Evolutionary conservation across 2,113 vertebrate genomes (phyloP), one percentile per base, ranked within the genome.

Genomic region (Emydura subglobosa): DNA sequence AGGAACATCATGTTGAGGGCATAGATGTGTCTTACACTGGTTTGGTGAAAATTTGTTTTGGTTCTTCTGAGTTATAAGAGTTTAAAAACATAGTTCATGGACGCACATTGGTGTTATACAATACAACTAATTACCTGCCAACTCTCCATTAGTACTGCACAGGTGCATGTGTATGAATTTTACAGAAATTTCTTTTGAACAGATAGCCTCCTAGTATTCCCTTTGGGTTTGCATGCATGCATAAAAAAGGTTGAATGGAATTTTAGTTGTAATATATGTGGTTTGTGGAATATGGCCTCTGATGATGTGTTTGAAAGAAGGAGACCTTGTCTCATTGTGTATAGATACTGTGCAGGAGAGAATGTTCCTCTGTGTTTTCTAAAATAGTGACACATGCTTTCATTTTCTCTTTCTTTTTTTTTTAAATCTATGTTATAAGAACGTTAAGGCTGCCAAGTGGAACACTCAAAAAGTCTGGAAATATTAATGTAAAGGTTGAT

Each of bases 11-110:
- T 47, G 7, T 25, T 22, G 12, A 47, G 10, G 12, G 6, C 21
- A 78, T 47, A 78, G 34, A 5, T 14, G 0, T 85, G 10, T 24
- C 83, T 95, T 72, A 3, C 1, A 55, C 8, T 87, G 25, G 24
- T 42, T 1, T 22, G 72, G 31, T 88, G 55, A 87, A 90, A 92
- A 85, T 49, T 87, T 5, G 3, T 29, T 94, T 87, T 16, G 54
- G 72, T 50, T 90, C 1, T 0, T 81, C 16, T 59, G 51, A 88
- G n/a, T 84, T 85, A 24, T 53, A 88, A 57, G 86, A 53, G 21
- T 95, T 90, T 89, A 81, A 94, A 92, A 94, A 54, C 25, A 85
- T n/a, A 27, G 11, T 92, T 54, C 80, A 91, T 83, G 82, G 83
- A 78, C 47, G 74, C 42, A 82, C 13, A 1, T 57, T 76, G 93